Base-by-base conservation (phyloP, 1,140 invertebrate species). In the Achroia grisella region DNA sequence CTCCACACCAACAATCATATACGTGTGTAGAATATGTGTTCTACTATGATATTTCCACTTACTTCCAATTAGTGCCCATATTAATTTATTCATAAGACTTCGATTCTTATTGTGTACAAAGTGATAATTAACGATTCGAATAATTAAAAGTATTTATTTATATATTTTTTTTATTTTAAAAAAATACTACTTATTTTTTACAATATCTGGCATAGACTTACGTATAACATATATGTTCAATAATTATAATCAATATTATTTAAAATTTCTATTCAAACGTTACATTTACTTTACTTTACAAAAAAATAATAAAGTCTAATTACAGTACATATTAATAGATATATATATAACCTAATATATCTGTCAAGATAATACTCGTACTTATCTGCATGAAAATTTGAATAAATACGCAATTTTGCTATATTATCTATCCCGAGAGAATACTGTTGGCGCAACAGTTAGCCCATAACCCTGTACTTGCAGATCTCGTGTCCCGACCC, bases 371-470 rank as follows among this genome's bases (percentile, higher is more conserved):
- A 37, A 14, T 37, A 28, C 13, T 42, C 30, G n/a, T 11, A 10
- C 12, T 47, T 32, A 40, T 33, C 34, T 36, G 44, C 41, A 43
- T 32, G 40, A 56, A 41, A 51, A 50, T 56, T 54, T 50, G 46
- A 55, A 56, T 62, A 52, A 58, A 58, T 42, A 48, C 44, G 44
- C 52, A 50, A 51, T 58, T 40, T 56, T 41, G 36, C 39, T 1
- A 41, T 43, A 53, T 52, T 42, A 56, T 56, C 36, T 43, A 23
- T 32, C 51, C 44, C 52, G 10, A 11, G 55, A 36, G 52, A 48
- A 39, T 32, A 29, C 30, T 62, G 23, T 31, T 52, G 40, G 12
- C 56, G 60, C 60, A 63, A 63, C 60, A 63, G 60, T 59, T 63
- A 53, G 52, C 48, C 50, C 40, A 53, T 56, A 56, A 54, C 30